Evolutionary conservation across 2,888 invertebrate genomes (phyloP).

Genomic region (Arrhopalites spinosus): DNA sequence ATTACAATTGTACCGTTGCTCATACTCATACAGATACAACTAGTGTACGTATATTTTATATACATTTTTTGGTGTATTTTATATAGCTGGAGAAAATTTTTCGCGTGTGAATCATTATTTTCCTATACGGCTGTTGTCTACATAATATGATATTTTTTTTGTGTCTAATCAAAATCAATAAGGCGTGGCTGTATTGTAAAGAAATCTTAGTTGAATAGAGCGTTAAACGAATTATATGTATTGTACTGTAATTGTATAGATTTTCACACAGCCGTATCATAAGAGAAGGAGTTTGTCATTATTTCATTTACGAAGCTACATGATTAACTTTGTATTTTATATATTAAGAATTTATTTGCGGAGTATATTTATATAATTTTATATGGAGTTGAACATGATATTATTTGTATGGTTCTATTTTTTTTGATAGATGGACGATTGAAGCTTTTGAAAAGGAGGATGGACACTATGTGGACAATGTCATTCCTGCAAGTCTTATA

Average conservation of each 20-base stretch:
- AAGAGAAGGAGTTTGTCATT: too few relatives aligned
- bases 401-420: not conserved
- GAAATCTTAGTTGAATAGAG: too few relatives aligned
- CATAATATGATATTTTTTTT: not conserved
- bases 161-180: conserved; percentile 7
- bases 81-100: not conserved
- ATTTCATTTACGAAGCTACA: too few relatives aligned
- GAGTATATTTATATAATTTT: too few relatives aligned
- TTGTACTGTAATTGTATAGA: too few relatives aligned
- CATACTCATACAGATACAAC: not conserved
- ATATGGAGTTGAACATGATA: not conserved
- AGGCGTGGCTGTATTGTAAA: conserved; percentile 1
- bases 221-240: too few relatives aligned
- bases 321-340: too few relatives aligned
- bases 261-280: too few relatives aligned
- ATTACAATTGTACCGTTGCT: too few relatives aligned
- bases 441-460: not conserved
- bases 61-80: not conserved
- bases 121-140: not conserved
- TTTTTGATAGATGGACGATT: conserved; percentile 6
- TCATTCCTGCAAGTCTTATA: conserved; percentile 17
- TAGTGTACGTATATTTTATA: not conserved
- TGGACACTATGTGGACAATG: conserved; percentile 13
- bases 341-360: too few relatives aligned
- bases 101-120: not conserved